Base-by-base conservation (phyloP, 2,888 invertebrate species). In the Pristionchus arcanus region DNA sequence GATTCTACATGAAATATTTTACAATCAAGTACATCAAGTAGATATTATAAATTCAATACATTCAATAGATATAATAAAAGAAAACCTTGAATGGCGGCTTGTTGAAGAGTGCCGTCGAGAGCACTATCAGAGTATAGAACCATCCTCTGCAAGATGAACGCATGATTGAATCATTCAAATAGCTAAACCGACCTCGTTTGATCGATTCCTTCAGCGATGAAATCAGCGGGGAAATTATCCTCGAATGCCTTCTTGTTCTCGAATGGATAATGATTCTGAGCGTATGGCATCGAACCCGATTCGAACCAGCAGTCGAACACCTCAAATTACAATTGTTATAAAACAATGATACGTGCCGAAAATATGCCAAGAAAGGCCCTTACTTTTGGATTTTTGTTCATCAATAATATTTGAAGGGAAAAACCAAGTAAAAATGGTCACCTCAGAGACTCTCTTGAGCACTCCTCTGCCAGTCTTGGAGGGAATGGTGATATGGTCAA, bases 301-400 rank as follows among this genome's bases (percentile, higher is more conserved):
- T 99, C 99, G 96, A 99, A 99, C 99, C 99, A 99, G 95, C 99
- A 99, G 96, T 99, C 99, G 96, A 99, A 99, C 0, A 99, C 92
- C 90, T 91, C 42, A 49, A 49, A 49, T 49, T 49, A 49, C 42
- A 49, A 11, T 49, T 49, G 42, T 49, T 49, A 0, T 7, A 49
- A 49, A 49, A 49, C 9, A 49, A 49, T 1, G 13, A 49, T 42
- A 3, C 3, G 3, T 5, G 42, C 42, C 42, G n/a, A n/a, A n/a
- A n/a, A n/a, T n/a, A n/a, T n/a, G n/a, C 42, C 42, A 49, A 0
- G 13, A 49, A 49, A 11, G 13, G 0, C 0, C 13, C 42, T 42
- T 42, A 42, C 9, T 42, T 1, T 9, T 49, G 0, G 42, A 49
- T 9, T 49, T 49, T 7, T 7, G 42, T 49, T 49, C 5, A 49